Evolutionary conservation across 1,140 invertebrate species (phyloP), one percentile per base, ranked within the genome.

Genomic region (Aphidius gifuensis): DNA sequence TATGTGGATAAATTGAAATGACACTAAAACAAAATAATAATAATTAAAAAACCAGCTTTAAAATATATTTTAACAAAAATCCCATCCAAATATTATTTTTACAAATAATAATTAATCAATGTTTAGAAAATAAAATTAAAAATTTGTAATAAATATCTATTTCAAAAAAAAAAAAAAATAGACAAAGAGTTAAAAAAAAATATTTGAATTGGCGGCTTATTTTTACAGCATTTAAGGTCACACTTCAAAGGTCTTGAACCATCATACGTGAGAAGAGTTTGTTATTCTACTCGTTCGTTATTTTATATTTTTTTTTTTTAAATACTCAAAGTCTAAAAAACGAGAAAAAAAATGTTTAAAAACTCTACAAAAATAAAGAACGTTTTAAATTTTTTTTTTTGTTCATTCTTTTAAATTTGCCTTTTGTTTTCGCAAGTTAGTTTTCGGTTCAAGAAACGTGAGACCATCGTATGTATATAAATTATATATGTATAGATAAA

Each of bases 361-460:
- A 16, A 32, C 23, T 32, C 4, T 32, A 32, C 23, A 32, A 32
- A 32, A 32, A 32, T 32, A 32, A 32, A 32, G 23, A 32, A 32
- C 23, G 23, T 32, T 32, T 32, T 32, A 32, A 32, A 4, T 1
- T 32, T 32, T 32, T 32, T 32, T 32, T 32, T 32, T 32, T 32
- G 2, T 32, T 32, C 4, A 32, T 32, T 32, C 23, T 32, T 4
- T 32, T 32, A 32, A 32, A 32, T 32, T 32, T 16, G 5, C 55
- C 55, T 38, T 57, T 57, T 57, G 40, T 57, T 57, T 43, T 57
- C 42, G 1, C 16, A n/a, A n/a, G 55, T 42, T 21, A 45, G 32
- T 45, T 45, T 57, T 57, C 45, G 39, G 40, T 11, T 42, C 43
- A 45, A 46, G 55, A 57, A 57, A 57, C 43, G 40, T 57, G n/a